phyloP scores from a whole-genome alignment of 2,797 vertebrate genomes.

The Hemitrygon akajei region DNA sequence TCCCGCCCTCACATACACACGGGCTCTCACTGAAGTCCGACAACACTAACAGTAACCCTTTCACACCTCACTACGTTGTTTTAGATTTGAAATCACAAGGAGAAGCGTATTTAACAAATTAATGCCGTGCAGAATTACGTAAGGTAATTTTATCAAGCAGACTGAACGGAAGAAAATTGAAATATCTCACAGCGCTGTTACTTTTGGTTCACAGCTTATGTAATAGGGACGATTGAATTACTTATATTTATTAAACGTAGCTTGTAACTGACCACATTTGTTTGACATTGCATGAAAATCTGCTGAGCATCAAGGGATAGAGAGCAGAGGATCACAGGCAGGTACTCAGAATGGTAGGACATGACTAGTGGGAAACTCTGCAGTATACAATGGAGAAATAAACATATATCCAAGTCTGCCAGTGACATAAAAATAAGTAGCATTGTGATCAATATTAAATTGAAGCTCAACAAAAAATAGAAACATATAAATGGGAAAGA shows the following conservation, averaged over 20 bases:
- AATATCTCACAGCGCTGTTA: not conserved
- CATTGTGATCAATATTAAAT: too few species aligned
- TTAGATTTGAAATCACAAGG: not conserved
- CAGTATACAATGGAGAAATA: too few species aligned
- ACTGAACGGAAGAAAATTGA: not conserved
- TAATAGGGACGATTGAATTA: not conserved
- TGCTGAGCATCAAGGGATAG: too few species aligned
- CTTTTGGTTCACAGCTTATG: not conserved
- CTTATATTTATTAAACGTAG: not conserved
- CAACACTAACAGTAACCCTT: not conserved
- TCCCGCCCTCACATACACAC: slow-evolving; percentile 18
- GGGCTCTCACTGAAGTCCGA: not conserved
- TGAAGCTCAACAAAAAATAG: too few species aligned
- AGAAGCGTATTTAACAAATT: not conserved
- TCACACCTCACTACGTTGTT: not conserved
- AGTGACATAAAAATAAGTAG: too few species aligned
- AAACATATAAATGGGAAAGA: too few species aligned
- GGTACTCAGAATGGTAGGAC: too few species aligned
- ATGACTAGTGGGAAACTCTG: too few species aligned
- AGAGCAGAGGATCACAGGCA: too few species aligned
- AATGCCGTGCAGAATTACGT: not conserved
- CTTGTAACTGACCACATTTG: too few species aligned
- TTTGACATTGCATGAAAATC: too few species aligned
- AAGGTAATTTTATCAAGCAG: not conserved
- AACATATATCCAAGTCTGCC: too few species aligned